These are phyloP conservation scores for Eilema sororculum DNA, from an alignment of 2,888 invertebrate genomes.

Conservation along the genomic window DNA sequence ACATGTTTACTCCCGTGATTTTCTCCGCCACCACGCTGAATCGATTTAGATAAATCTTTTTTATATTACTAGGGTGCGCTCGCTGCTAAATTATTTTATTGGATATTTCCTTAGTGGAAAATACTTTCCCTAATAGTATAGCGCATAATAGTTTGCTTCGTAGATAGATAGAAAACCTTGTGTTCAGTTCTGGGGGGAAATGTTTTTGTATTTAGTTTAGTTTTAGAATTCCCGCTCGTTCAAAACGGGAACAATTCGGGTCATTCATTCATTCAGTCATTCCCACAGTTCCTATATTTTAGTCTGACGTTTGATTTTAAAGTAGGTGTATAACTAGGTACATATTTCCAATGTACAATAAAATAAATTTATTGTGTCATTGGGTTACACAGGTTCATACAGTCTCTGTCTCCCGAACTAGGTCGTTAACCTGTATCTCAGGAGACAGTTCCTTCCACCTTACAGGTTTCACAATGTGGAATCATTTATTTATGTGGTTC, in stretches of 20 bases:
- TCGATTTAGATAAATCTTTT: conserved; percentile 24
- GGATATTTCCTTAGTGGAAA: conserved; percentile 8
- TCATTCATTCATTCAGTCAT: not conserved
- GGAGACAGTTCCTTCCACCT: too few species aligned
- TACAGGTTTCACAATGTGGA: too few species aligned
- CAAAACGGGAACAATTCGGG: not conserved
- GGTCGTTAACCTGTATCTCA: too few species aligned
- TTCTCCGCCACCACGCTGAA: conserved; percentile 20
- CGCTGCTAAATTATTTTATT: conserved; percentile 19
- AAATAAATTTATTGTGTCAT: too few species aligned
- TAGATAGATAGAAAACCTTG: not conserved
- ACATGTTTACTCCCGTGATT: conserved; percentile 47
- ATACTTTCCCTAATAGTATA: conserved; percentile 15
- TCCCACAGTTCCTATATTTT: too few species aligned
- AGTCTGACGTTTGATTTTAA: too few species aligned
- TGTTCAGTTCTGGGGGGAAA: not conserved
- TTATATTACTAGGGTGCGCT: conserved; percentile 18
- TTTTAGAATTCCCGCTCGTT: not conserved
- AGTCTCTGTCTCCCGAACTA: too few species aligned
- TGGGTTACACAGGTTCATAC: too few species aligned
- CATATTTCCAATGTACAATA: too few species aligned
- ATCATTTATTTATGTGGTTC: too few species aligned
- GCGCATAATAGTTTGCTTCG: not conserved
- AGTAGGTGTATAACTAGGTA: too few species aligned
- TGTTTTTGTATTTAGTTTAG: not conserved